Base-by-base conservation (phyloP, 2,797 vertebrate species). In the Dallia pectoralis region DNA sequence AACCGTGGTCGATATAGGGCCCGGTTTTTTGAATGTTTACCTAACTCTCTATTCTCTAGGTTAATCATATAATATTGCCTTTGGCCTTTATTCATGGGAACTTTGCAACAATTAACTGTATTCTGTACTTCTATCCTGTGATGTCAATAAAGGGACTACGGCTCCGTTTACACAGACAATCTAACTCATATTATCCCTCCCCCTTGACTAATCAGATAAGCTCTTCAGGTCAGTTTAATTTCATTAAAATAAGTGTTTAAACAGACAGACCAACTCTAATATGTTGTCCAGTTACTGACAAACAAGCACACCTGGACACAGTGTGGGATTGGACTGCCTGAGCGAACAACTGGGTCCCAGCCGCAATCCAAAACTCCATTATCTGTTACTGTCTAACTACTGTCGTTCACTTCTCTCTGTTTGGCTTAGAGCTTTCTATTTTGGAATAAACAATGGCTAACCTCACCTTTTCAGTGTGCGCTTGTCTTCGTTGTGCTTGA, bases 351-450 rank as follows among this genome's bases (percentile, higher is more conserved):
- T 33, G 66, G 72, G 48, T 69, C 72, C 62, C 69, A 8, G 66
- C 59, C 59, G 76, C 76, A 67, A 73, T 82, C 77, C 76, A 48
- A 8, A 70, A 66, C 78, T 77, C 77, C 79, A 79, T 11, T 29
- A n/a, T 18, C 81, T 66, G 27, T 86, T 76, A 80, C 81, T 87
- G 88, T 88, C 84, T 84, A 82, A 80, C 75, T 89, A 77, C 72
- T 79, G 62, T 81, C 85, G 74, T 84, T 87, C 82, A 87, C 83
- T 79, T 82, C 82, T 81, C 59, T 84, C 77, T 84, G 59, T 80
- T 70, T 89, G 87, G 88, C 89, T 91, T 89, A 92, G 88, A 91
- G 89, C 89, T 90, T 91, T 91, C 86, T 91, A 91, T 92, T 92
- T 91, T 92, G 89, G 89, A 92, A 92, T 92, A 92, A 92, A 92